Conservation (phyloP, 2,888 invertebrate genomes). For the Amblyjoppa fuscipennis region DNA sequence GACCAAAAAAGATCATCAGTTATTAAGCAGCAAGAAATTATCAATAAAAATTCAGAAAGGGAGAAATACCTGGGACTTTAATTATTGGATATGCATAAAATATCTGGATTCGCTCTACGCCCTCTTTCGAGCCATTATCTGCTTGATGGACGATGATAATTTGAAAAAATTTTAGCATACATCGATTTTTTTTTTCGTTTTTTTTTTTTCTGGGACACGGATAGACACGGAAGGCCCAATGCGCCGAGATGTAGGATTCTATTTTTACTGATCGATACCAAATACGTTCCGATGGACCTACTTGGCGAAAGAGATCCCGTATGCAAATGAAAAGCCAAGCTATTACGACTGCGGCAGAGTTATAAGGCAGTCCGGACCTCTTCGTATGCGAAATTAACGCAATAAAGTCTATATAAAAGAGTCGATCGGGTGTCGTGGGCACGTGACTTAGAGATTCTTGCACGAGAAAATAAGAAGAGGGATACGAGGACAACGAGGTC, state of each 20-base stretch:
- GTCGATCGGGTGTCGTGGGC: slow-evolving; percentile 26
- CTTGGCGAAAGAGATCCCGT: slow-evolving; percentile 12
- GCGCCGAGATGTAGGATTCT: slow-evolving; percentile 9
- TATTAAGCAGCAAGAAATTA: background rate
- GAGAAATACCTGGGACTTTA: background rate
- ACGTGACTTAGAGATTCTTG: slow-evolving; percentile 35
- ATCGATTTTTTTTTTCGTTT: background rate
- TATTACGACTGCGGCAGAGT: slow-evolving; percentile 28
- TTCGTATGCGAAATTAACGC: slow-evolving; percentile 36
- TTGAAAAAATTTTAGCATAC: background rate
- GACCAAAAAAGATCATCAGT: background rate
- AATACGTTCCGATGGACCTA: slow-evolving; percentile 12
- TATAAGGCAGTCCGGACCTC: slow-evolving; percentile 22
- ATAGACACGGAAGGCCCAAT: slow-evolving; percentile 9
- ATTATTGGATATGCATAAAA: background rate
- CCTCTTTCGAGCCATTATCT: background rate
- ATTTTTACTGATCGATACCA: slow-evolving; percentile 25
- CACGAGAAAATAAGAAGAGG: slow-evolving; percentile 9
- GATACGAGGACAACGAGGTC: slow-evolving; percentile 26
- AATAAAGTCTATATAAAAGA: slow-evolving; percentile 48
- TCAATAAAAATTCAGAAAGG: background rate
- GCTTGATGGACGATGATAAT: background rate
- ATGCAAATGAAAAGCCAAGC: slow-evolving; percentile 42
- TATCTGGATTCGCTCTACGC: background rate
- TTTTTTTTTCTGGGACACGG: background rate